Percentiles rank a stretch among this genome's conserved stretches.
Conservation (phyloP, 2,888 invertebrate species). For the Rosalia funebris region DNA sequence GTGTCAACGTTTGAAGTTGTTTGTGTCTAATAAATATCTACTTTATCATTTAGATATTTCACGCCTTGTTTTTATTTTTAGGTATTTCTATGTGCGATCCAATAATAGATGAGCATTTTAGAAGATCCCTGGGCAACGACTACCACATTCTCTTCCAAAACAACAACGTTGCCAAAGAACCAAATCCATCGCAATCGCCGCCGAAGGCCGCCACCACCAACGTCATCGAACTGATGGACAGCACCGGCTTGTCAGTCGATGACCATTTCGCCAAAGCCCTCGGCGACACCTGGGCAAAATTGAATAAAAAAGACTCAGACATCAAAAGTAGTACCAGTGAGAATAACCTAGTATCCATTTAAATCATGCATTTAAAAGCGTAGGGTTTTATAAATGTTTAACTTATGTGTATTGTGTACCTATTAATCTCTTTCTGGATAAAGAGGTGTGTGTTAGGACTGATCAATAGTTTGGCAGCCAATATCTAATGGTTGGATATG, state of each 20-base stretch:
- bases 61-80: too few relatives aligned
- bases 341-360: constrained; percentile 58
- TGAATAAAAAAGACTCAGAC: constrained; percentile 72
- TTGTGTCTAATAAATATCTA: too few relatives aligned
- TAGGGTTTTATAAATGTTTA: constrained; percentile 10
- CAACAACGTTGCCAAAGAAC: constrained; percentile 61
- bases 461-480: neutral
- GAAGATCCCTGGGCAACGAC: constrained; percentile 87
- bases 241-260: constrained; percentile 77
- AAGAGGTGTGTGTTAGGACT: constrained; percentile 6
- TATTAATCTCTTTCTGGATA: constrained; percentile 10
- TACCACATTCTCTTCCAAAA: constrained; percentile 77
- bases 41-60: too few relatives aligned
- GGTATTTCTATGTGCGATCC: constrained; percentile 86
- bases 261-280: constrained; percentile 93
- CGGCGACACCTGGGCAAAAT: constrained; percentile 83
- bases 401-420: constrained; percentile 20
- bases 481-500: too few relatives aligned
- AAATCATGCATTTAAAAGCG: constrained; percentile 7
- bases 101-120: constrained; percentile 95
- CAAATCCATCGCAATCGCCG: constrained; percentile 47
- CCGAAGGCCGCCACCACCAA: constrained; percentile 36
- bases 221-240: constrained; percentile 69
- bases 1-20: too few relatives aligned
- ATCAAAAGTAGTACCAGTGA: constrained; percentile 60